Percentiles rank a stretch among this genome's conserved stretches.
phyloP scores from a whole-genome alignment of 2,888 invertebrate species.

The Hedya salicella region DNA sequence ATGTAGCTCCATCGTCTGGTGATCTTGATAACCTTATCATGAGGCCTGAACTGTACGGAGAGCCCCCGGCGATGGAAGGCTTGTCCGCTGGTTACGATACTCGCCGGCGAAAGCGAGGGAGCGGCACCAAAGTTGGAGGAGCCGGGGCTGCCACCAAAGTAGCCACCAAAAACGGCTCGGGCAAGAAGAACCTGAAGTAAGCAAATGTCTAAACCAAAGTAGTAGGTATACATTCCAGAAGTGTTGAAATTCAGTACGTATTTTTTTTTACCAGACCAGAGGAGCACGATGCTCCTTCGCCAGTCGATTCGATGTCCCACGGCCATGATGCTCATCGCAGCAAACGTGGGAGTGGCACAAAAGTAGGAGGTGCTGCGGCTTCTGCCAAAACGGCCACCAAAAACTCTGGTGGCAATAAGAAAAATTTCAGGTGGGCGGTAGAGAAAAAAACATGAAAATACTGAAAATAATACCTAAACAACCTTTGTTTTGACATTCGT shows the following conservation, averaged over 20 bases:
- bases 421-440: slow-evolving; percentile 73
- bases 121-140: slow-evolving; percentile 78
- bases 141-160: slow-evolving; percentile 81
- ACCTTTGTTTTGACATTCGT: too few relatives aligned
- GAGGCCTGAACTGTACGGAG: slow-evolving; percentile 86
- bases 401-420: slow-evolving; percentile 78
- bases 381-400: slow-evolving; percentile 79
- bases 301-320: slow-evolving; percentile 27
- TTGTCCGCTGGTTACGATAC: slow-evolving; percentile 70
- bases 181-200: slow-evolving; percentile 80
- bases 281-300: slow-evolving; percentile 60
- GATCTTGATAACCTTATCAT: slow-evolving; percentile 86
- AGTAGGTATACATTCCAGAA: slow-evolving; percentile 27
- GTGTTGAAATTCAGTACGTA: neutral
- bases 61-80: slow-evolving; percentile 82
- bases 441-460: neutral
- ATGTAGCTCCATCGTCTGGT: slow-evolving; percentile 69
- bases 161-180: slow-evolving; percentile 76
- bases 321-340: slow-evolving; percentile 34
- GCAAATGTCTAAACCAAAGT: slow-evolving; percentile 46
- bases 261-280: slow-evolving; percentile 61
- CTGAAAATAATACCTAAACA: too few relatives aligned
- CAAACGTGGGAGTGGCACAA: slow-evolving; percentile 62
- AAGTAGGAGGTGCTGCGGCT: slow-evolving; percentile 78
- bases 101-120: slow-evolving; percentile 76